These are phyloP conservation scores for Heliconius hortense DNA, from an alignment of 2,888 invertebrate species.

Conservation along the genomic window DNA sequence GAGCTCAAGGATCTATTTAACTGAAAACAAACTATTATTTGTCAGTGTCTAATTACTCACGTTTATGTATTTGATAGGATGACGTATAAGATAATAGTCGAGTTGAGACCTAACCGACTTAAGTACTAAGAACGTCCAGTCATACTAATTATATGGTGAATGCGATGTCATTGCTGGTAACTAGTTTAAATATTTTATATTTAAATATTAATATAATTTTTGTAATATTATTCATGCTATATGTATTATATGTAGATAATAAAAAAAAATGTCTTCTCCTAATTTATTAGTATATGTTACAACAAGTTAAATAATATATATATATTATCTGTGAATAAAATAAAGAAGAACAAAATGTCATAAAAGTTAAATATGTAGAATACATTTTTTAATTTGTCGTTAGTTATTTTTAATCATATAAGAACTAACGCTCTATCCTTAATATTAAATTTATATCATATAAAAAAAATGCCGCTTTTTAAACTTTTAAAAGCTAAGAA, in stretches of 20 bases:
- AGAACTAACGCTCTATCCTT: neutral
- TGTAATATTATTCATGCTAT: neutral
- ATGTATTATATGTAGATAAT: neutral
- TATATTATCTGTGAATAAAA: too few relatives aligned
- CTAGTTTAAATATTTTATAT: neutral
- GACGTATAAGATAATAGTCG: slow-evolving; percentile 17
- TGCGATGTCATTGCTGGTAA: slow-evolving; percentile 1
- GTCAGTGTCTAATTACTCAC: slow-evolving; percentile 13
- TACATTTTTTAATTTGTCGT: neutral
- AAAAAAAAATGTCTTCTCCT: too few relatives aligned
- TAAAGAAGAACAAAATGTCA: neutral
- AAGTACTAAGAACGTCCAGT: slow-evolving; percentile 9
- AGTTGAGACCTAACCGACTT: neutral
- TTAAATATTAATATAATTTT: neutral
- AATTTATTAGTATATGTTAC: too few relatives aligned
- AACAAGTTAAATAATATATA: too few relatives aligned
- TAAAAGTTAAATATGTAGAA: neutral
- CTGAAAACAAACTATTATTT: slow-evolving; percentile 1
- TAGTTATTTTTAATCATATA: neutral
- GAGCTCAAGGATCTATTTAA: neutral
- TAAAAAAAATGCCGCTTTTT: neutral
- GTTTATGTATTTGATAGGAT: slow-evolving; percentile 18
- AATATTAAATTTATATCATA: neutral
- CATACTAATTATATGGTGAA: slow-evolving; percentile 12
- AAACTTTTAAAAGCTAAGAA: neutral